A percentile compares a stretch with the other conserved stretches of the same genome.
Conservation (phyloP, 2,797 vertebrate species). For the Propithecus deckenii region DNA sequence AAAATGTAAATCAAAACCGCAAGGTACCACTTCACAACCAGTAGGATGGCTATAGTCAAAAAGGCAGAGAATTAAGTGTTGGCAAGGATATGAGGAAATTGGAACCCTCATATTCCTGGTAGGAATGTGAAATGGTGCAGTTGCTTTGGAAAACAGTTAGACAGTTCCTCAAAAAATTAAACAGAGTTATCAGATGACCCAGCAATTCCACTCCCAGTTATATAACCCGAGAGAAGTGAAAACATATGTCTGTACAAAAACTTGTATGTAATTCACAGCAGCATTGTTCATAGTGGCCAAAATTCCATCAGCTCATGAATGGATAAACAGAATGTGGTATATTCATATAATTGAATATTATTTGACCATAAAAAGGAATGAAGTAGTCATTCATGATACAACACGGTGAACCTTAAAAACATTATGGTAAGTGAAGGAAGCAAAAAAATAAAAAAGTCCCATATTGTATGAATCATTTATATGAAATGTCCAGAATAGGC, state of each 20-base stretch:
- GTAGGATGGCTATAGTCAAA: neutral
- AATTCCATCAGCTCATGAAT: neutral
- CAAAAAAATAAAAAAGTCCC: neutral
- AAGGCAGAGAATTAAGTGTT: neutral
- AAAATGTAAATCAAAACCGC: neutral
- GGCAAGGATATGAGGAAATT: neutral
- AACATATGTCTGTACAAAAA: neutral
- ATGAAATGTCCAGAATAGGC: neutral
- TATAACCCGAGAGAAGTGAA: neutral
- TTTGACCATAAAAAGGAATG: neutral
- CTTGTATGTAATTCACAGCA: neutral
- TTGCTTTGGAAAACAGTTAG: neutral
- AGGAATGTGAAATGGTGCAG: neutral
- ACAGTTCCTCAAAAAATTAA: constrained; percentile 19
- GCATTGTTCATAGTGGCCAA: neutral
- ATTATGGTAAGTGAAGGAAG: neutral
- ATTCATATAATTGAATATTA: neutral
- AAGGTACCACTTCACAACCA: neutral
- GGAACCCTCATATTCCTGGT: neutral
- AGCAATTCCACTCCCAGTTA: neutral
- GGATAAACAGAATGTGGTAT: constrained; percentile 1
- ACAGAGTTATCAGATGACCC: neutral
- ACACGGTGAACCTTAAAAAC: neutral
- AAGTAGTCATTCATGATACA: neutral
- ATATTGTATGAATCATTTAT: neutral